Percentiles rank a stretch among this genome's conserved stretches.
Conservation (phyloP, 2,797 vertebrate genomes). For the Etheostoma perlongum region DNA sequence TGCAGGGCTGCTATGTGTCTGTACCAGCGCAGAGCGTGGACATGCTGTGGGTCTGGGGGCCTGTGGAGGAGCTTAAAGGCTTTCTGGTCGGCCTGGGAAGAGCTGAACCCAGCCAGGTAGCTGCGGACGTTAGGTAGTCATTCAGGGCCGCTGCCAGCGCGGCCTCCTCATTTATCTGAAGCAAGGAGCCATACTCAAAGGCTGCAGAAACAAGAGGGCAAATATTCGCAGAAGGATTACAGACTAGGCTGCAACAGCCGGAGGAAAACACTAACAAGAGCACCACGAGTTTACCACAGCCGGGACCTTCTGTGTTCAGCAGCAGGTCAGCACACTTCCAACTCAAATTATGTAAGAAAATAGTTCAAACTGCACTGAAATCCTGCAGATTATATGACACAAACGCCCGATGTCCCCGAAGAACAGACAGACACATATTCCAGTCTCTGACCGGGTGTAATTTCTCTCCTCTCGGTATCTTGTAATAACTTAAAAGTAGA, state of each 20-base stretch:
- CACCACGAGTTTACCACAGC: neutral
- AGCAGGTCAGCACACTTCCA: neutral
- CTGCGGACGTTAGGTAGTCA: conserved; percentile 94
- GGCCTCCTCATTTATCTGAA: conserved; percentile 90
- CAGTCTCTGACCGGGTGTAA: neutral
- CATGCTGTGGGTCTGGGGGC: conserved; percentile 86
- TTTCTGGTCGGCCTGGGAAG: conserved; percentile 91
- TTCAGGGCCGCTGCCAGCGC: conserved; percentile 90
- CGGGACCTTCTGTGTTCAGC: neutral
- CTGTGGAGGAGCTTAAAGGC: conserved; percentile 88
- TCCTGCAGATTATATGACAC: neutral
- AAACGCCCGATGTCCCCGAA: neutral
- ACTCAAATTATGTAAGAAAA: neutral
- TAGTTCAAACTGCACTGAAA: neutral
- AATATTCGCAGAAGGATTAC: conserved; percentile 69
- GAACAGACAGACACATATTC: neutral
- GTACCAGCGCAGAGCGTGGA: conserved; percentile 96
- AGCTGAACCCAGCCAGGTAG: conserved; percentile 93
- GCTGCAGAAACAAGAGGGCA: conserved; percentile 90
- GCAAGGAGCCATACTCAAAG: conserved; percentile 91
- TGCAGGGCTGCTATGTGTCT: conserved; percentile 93
- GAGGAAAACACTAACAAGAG: conserved; percentile 8
- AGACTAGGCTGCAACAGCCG: conserved; percentile 15
- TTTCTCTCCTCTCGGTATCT: neutral
- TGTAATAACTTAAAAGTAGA: neutral